Percentiles rank a stretch among this genome's conserved stretches.
phyloP scores from a whole-genome alignment of 2,888 invertebrate genomes.

The Pterostichus niger region DNA sequence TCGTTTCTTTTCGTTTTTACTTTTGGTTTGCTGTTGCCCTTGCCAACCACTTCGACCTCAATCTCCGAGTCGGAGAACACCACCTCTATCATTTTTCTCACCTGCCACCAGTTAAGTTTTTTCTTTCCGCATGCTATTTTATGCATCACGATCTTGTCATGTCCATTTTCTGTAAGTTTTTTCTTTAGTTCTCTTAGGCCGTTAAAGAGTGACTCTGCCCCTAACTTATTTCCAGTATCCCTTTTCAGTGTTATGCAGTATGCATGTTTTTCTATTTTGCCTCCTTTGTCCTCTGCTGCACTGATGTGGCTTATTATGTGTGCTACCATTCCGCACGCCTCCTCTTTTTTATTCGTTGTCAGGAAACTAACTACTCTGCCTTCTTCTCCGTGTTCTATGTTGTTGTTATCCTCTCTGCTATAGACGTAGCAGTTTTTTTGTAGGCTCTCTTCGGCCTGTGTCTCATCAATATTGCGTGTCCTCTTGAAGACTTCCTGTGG shows the following conservation, averaged over 20 bases:
- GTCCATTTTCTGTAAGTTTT: neutral
- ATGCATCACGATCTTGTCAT: neutral
- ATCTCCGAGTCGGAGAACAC: too few relatives aligned
- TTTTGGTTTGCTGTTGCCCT: too few relatives aligned
- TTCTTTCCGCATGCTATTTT: too few relatives aligned
- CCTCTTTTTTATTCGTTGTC: neutral
- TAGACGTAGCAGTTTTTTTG: neutral
- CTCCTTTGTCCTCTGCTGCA: neutral
- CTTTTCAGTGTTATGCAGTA: neutral
- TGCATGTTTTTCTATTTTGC: neutral
- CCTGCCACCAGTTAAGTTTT: too few relatives aligned
- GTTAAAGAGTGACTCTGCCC: neutral
- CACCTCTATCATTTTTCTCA: too few relatives aligned
- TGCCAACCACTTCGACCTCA: too few relatives aligned
- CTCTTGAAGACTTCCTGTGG: conserved; percentile 4
- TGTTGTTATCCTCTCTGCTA: neutral
- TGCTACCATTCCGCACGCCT: neutral
- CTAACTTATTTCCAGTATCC: neutral
- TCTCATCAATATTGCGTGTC: neutral
- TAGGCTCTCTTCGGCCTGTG: neutral
- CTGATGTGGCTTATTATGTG: conserved; percentile 10
- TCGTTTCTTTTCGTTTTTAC: too few relatives aligned
- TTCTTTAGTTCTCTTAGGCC: neutral
- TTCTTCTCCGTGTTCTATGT: neutral
- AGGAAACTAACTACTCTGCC: neutral